Percentiles rank a stretch among this genome's conserved stretches.
These are phyloP conservation scores for Cheilosia urbana DNA, from an alignment of 2,888 invertebrate species.

Conservation along the genomic window DNA sequence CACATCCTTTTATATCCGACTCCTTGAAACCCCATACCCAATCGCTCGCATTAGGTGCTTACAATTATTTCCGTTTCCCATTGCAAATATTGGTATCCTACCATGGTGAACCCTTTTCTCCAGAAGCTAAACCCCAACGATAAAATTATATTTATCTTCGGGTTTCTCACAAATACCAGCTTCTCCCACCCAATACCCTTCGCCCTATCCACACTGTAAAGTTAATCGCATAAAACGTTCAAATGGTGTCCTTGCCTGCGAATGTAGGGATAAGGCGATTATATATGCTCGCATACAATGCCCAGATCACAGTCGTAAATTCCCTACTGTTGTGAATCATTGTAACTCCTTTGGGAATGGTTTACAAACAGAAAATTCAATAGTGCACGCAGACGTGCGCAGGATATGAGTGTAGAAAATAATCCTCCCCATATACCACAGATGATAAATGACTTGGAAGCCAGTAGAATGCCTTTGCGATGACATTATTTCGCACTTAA, in stretches of 20 bases:
- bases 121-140: constrained; percentile 39
- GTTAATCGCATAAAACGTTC: constrained; percentile 36
- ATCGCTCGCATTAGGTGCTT: constrained; percentile 11
- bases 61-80: constrained; percentile 8
- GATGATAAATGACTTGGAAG: constrained; percentile 62
- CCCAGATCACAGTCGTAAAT: constrained; percentile 57
- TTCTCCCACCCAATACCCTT: constrained; percentile 3
- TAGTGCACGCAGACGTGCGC: constrained; percentile 2
- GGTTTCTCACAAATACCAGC: constrained; percentile 32
- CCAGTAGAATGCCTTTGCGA: neutral
- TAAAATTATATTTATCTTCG: constrained; percentile 66
- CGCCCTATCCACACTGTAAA: constrained; percentile 31
- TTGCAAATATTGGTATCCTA: neutral
- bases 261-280: constrained; percentile 69
- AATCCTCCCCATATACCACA: constrained; percentile 52
- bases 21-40: neutral
- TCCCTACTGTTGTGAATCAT: constrained; percentile 55
- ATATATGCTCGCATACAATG: constrained; percentile 50
- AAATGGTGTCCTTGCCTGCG: constrained; percentile 52
- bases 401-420: constrained; percentile 49
- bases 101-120: constrained; percentile 18
- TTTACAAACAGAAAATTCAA: constrained; percentile 16
- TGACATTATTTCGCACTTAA: constrained; percentile 49
- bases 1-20: no score
- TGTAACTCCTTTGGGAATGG: constrained; percentile 36